Base-by-base conservation (phyloP, 2,888 invertebrate species). In the Drosophila percnosoma region DNA sequence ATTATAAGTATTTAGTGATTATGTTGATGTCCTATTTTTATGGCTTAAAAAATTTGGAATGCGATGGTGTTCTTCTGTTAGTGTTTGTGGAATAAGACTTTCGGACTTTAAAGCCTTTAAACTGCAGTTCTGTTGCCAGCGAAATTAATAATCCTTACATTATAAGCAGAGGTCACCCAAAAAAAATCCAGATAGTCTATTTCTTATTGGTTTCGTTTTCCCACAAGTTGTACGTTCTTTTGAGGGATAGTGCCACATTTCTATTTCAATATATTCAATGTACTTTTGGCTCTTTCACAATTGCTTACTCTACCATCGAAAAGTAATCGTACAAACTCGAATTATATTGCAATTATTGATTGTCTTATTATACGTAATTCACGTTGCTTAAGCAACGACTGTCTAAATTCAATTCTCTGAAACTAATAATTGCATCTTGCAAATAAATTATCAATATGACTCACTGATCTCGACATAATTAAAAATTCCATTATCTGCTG, bases 401-500 rank as follows among this genome's bases (percentile, higher is more conserved):
- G 42, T 45, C 42, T 21, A 6, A 21, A 15, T 24, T 15, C 27
- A 49, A 18, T 49, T 38, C 13, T 13, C n/a, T 36, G 49, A 27
- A 15, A 24, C 52, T 18, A 38, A 5, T 4, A 45, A 38, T 33
- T 52, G n/a, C 42, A 29, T 7, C 18, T 24, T n/a, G 40, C 18
- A 5, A 31, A 45, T 4, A 33, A n/a, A 36, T 65, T 64, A 53
- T 42, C 45, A 31, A 53, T 66, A n/a, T 48, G n/a, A n/a, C n/a
- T 15, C 29, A 51, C 42, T 31, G 36, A 61, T 42, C 36, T 42
- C 27, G 21, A 52, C 42, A 42, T 71, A 71, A 71, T 71, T 64
- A 72, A 59, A 54, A 58, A 73, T 64, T 72, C 53, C 53, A 72
- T 64, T 72, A 59, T 49, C 36, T 31, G 53, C 40, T 73, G 64